A percentile compares a stretch with the other conserved stretches of the same genome.
phyloP scores from a whole-genome alignment of 2,113 vertebrate species.

The Miniopterus natalensis region DNA sequence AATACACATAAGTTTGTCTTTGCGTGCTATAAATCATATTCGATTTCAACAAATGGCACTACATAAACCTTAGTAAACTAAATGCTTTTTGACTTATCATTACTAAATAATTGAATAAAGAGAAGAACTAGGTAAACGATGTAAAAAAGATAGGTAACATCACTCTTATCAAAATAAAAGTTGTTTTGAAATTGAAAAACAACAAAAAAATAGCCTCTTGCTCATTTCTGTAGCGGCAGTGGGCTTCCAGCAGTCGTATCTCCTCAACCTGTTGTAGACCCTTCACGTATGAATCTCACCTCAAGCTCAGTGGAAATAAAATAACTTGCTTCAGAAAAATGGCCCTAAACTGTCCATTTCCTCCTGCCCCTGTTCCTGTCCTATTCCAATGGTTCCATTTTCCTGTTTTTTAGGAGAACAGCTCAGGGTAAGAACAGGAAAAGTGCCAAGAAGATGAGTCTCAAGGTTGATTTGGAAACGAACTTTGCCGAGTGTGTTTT shows the following conservation, averaged over 20 bases:
- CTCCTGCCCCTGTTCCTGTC: not conserved
- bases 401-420: slow-evolving; percentile 42
- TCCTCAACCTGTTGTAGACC: not conserved
- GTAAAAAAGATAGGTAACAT: slow-evolving; percentile 66
- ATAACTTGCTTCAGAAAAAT: not conserved
- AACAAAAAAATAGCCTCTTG: not conserved
- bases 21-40: slow-evolving; percentile 65
- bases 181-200: slow-evolving; percentile 73
- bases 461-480: not conserved
- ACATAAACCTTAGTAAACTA: slow-evolving; percentile 70
- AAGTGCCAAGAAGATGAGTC: slow-evolving; percentile 54
- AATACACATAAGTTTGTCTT: slow-evolving; percentile 57
- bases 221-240: not conserved
- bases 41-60: slow-evolving; percentile 70
- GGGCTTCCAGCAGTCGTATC: not conserved
- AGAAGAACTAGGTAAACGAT: slow-evolving; percentile 73
- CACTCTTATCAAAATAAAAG: slow-evolving; percentile 75
- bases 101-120: slow-evolving; percentile 82
- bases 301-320: not conserved
- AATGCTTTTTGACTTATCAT: slow-evolving; percentile 75
- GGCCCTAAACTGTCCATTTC: not conserved
- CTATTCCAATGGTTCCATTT: not conserved
- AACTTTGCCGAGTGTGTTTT: slow-evolving; percentile 71
- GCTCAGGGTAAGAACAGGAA: not conserved
- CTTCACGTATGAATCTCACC: not conserved